These are phyloP conservation scores for Timandra comae DNA, from an alignment of 2,888 invertebrate species.

Conservation along the genomic window DNA sequence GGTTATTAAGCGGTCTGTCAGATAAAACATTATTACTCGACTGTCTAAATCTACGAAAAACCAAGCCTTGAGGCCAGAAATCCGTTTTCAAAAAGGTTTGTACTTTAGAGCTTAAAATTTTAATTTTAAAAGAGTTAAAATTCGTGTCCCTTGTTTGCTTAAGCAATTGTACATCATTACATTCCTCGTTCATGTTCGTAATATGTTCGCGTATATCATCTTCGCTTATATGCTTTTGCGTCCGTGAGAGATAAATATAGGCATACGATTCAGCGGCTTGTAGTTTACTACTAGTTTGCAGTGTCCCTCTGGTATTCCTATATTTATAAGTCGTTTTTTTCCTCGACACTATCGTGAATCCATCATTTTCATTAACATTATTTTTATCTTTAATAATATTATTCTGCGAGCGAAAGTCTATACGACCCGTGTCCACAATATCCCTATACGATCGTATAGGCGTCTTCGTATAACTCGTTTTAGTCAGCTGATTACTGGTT, in stretches of 20 bases:
- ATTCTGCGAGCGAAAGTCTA: no score
- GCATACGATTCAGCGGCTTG: slow-evolving; percentile 9
- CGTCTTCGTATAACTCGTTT: background rate
- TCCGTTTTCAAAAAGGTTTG: slow-evolving; percentile 6
- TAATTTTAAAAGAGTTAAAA: slow-evolving; percentile 12
- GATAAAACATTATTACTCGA: slow-evolving; percentile 3
- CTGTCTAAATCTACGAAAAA: slow-evolving; percentile 4
- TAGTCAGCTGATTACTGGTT: background rate
- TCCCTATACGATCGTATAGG: slow-evolving; percentile 2
- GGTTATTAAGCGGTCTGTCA: background rate
- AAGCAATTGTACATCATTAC: slow-evolving; percentile 7
- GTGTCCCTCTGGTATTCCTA: slow-evolving; percentile 7
- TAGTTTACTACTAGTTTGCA: slow-evolving; percentile 7
- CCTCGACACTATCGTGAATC: slow-evolving; percentile 2
- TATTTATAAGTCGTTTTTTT: slow-evolving; percentile 7
- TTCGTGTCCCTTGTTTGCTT: slow-evolving; percentile 6
- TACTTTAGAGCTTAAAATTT: slow-evolving; percentile 1
- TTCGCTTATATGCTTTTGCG: slow-evolving; percentile 6
- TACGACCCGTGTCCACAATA: background rate
- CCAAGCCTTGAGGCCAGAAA: slow-evolving; percentile 9
- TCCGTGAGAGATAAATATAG: no score
- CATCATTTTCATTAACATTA: slow-evolving; percentile 2
- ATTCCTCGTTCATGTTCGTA: slow-evolving; percentile 8
- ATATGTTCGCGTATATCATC: slow-evolving; percentile 6
- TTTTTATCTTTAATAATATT: no score